These are phyloP conservation scores for Ammodytes dubius DNA, from an alignment of 2,113 vertebrate species.

Conservation along the genomic window DNA sequence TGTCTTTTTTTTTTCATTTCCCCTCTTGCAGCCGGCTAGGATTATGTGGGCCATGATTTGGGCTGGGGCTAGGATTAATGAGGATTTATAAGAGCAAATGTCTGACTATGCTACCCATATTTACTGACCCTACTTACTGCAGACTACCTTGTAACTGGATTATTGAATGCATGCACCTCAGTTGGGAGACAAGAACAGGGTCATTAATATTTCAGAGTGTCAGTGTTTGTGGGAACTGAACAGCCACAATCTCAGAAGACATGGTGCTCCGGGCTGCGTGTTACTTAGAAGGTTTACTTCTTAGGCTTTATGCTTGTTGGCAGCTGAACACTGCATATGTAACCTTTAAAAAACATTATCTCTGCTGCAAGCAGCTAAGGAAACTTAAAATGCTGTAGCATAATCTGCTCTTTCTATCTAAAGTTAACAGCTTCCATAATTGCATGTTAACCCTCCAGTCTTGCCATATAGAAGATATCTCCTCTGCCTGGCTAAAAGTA, in stretches of 20 bases:
- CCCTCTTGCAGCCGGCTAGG: constrained; percentile 49
- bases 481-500: constrained; percentile 26
- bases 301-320: constrained; percentile 13
- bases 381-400: background rate
- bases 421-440: constrained; percentile 17
- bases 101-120: constrained; percentile 50
- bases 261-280: constrained; percentile 2
- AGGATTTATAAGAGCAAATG: constrained; percentile 61
- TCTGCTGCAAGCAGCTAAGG: background rate
- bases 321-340: background rate
- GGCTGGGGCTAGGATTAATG: constrained; percentile 61
- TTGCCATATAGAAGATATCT: constrained; percentile 37
- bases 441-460: constrained; percentile 6
- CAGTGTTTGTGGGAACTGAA: constrained; percentile 4
- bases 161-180: background rate
- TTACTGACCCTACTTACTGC: constrained; percentile 11
- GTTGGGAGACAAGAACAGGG: constrained; percentile 16
- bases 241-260: constrained; percentile 3
- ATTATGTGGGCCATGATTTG: constrained; percentile 73
- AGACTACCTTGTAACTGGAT: constrained; percentile 11
- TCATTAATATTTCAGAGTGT: constrained; percentile 66
- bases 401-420: constrained; percentile 28
- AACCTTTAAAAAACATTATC: constrained; percentile 23
- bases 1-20: constrained; percentile 56
- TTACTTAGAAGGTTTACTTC: constrained; percentile 22